These are phyloP conservation scores for Heliconius aoede DNA, from an alignment of 2,888 invertebrate genomes.

Conservation along the genomic window DNA sequence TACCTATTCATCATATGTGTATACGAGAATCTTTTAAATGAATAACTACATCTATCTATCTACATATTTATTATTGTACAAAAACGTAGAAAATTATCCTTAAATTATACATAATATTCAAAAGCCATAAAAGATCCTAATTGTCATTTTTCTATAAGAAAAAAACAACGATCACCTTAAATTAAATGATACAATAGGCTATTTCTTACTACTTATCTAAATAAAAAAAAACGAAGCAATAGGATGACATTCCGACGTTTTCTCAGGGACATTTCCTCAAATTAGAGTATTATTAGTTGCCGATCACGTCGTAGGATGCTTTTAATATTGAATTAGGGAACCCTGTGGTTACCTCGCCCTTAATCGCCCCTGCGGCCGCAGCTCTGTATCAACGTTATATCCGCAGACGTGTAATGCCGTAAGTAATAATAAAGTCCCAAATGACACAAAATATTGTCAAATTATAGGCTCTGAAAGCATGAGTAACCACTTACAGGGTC, in stretches of 20 bases:
- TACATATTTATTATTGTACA: background rate
- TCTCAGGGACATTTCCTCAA: constrained; percentile 83
- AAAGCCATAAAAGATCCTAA: constrained; percentile 39
- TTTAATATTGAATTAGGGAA: constrained; percentile 84
- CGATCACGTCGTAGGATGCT: constrained; percentile 82
- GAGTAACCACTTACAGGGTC: constrained; percentile 81
- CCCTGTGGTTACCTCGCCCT: constrained; percentile 80
- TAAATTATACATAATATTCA: constrained; percentile 10
- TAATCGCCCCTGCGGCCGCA: constrained; percentile 76
- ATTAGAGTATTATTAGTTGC: constrained; percentile 83
- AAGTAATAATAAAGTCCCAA: constrained; percentile 83
- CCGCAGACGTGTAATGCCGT: constrained; percentile 79
- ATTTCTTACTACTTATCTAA: constrained; percentile 27
- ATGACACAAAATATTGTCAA: constrained; percentile 85
- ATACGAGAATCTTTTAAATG: background rate
- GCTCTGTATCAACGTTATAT: constrained; percentile 80
- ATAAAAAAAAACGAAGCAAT: constrained; percentile 66
- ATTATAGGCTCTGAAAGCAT: constrained; percentile 82
- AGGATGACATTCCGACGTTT: constrained; percentile 81
- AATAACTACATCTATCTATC: background rate
- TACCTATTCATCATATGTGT: background rate
- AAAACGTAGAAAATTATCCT: background rate
- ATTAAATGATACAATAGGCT: constrained; percentile 32
- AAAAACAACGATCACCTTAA: constrained; percentile 35
- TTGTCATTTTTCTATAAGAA: constrained; percentile 21